These are phyloP conservation scores for Macroglossus sobrinus DNA, from an alignment of 2,113 vertebrate species.

Conservation along the genomic window DNA sequence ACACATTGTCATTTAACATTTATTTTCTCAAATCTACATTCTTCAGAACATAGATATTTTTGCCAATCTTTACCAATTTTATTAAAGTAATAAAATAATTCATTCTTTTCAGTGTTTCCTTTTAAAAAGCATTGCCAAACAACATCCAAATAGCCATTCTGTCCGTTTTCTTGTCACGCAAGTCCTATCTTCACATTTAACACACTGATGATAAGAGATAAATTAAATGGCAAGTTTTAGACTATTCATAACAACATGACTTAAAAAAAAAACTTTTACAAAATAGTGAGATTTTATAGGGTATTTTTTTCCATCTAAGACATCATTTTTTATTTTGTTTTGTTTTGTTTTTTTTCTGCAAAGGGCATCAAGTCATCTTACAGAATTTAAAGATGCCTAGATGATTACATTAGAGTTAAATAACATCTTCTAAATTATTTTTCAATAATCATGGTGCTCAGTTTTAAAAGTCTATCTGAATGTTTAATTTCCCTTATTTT, in stretches of 20 bases:
- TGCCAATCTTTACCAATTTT: background rate
- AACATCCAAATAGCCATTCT: background rate
- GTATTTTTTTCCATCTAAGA: background rate
- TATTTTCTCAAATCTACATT: background rate
- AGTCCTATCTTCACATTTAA: background rate
- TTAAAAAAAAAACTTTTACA: slow-evolving; percentile 28
- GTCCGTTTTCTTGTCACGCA: background rate
- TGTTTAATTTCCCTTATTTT: slow-evolving; percentile 26
- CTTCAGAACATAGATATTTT: background rate
- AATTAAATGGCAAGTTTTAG: slow-evolving; percentile 19
- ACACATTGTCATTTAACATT: background rate
- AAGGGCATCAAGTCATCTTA: background rate
- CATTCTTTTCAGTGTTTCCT: background rate
- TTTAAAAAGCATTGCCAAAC: background rate
- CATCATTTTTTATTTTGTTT: slow-evolving; percentile 16
- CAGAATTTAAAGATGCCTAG: slow-evolving; percentile 23
- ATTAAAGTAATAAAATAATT: slow-evolving; percentile 28
- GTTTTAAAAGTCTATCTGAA: slow-evolving; percentile 31
- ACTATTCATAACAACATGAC: slow-evolving; percentile 28
- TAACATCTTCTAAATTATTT: slow-evolving; percentile 51
- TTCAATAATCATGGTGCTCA: background rate
- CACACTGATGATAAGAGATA: slow-evolving; percentile 21
- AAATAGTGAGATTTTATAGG: slow-evolving; percentile 9
- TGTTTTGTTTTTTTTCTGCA: background rate
- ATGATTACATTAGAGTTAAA: slow-evolving; percentile 56